Percentiles rank a stretch among this genome's conserved stretches.
These are phyloP conservation scores for Sciaenops ocellatus DNA, from an alignment of 2,797 vertebrate genomes.

Conservation along the genomic window DNA sequence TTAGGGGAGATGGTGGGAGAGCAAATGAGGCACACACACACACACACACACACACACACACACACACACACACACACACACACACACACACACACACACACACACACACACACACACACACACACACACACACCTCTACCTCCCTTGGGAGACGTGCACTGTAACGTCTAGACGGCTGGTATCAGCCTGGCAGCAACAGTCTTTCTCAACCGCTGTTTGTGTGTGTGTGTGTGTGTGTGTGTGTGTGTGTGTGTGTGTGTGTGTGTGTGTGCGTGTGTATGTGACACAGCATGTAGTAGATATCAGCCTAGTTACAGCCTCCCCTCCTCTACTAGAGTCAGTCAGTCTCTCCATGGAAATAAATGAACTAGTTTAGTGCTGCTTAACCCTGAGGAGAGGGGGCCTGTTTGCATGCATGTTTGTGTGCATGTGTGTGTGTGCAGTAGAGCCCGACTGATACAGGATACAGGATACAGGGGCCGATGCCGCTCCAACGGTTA, in stretches of 20 bases:
- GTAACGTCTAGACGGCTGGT: constrained; percentile 72
- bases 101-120: constrained; percentile 1
- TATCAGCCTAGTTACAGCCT: constrained; percentile 62
- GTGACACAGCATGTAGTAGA: constrained; percentile 60
- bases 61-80: constrained; percentile 20
- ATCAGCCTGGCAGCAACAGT: constrained; percentile 70
- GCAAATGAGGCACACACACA: constrained; percentile 29
- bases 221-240: constrained; percentile 27
- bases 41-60: constrained; percentile 30
- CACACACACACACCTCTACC: constrained; percentile 23
- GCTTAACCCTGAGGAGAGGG: constrained; percentile 71
- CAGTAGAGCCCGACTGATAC: too few relatives aligned
- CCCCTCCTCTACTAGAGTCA: constrained; percentile 46
- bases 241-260: constrained; percentile 3
- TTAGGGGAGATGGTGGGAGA: constrained; percentile 14
- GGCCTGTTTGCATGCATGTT: constrained; percentile 31
- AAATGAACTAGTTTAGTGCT: constrained; percentile 78
- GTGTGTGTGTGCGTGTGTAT: constrained; percentile 23
- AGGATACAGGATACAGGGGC: too few relatives aligned
- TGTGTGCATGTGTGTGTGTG: constrained; percentile 15
- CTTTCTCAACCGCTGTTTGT: constrained; percentile 34
- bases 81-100: constrained; percentile 2
- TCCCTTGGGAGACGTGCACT: constrained; percentile 60
- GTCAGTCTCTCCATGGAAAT: constrained; percentile 73
- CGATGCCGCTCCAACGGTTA: too few relatives aligned